Base-by-base conservation (phyloP, 2,888 invertebrate species). In the Thalpophila matura region DNA sequence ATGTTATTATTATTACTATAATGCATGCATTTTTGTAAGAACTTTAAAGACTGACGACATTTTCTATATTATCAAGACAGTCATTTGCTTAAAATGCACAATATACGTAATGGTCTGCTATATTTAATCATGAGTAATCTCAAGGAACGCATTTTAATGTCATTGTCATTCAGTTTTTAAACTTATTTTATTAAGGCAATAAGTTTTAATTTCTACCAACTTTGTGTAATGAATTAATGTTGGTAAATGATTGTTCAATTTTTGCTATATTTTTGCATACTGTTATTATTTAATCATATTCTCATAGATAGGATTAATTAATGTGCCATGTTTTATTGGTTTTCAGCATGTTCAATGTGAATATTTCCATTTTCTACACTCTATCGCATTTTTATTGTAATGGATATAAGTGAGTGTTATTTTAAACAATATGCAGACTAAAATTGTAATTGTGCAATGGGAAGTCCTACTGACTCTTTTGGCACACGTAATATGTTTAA, bases 291-390 rank as follows among this genome's bases (percentile, higher is more conserved):
- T 47, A 53, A 33, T 18, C 16, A 12, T 49, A 33, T 54, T 55
- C 24, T 61, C 43, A 47, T 65, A 37, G 26, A 46, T 47, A 55
- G 42, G 45, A 47, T 35, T 50, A 24, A 37, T 50, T 5, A 47
- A 47, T 45, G 69, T 55, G 69, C 38, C 47, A 68, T 69, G 91
- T 91, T 92, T 91, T 91, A 91, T 92, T 93, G 93, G 93, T 94
- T 94, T 92, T 91, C 85, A 83, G 80, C 68, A 65, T 20, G 40
- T 73, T 80, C 70, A 70, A 66, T 85, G 81, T 86, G 80, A 83
- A 87, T 87, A 87, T 85, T 88, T 86, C 76, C 76, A 90, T 94
- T 95, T 95, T 94, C 94, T 95, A 95, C 94, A 94, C 94, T 94
- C 88, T 94, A 94, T 95, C 94, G 86, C 86, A 87, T 88, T 83